phyloP scores from a whole-genome alignment of 2,113 vertebrate species.

The Tautogolabrus adspersus region DNA sequence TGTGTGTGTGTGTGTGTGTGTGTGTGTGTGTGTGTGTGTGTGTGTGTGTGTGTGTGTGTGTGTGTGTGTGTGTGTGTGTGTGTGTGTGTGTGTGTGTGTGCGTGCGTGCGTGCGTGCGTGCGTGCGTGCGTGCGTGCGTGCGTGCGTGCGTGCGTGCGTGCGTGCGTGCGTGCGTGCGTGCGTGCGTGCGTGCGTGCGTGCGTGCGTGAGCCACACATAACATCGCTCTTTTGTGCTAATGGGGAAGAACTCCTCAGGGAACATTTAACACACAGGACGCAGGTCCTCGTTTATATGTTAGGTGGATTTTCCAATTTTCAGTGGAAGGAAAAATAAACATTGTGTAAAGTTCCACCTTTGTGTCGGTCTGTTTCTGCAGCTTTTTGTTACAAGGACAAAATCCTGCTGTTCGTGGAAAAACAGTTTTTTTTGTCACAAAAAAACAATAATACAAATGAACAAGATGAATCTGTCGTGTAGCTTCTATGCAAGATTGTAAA shows the following conservation, averaged over 20 bases:
- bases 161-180: too few relatives aligned
- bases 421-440: neutral
- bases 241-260: neutral
- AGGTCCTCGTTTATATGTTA: neutral
- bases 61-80: too few relatives aligned
- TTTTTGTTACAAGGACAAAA: constrained; percentile 11
- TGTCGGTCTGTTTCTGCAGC: neutral
- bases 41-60: too few relatives aligned
- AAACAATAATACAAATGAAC: neutral
- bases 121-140: too few relatives aligned
- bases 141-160: too few relatives aligned
- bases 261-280: neutral
- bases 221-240: neutral
- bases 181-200: too few relatives aligned
- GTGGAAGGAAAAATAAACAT: constrained; percentile 57
- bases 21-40: too few relatives aligned
- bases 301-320: constrained; percentile 31
- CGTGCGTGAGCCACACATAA: neutral
- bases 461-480: neutral
- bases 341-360: constrained; percentile 15
- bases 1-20: too few relatives aligned
- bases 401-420: constrained; percentile 13
- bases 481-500: neutral
- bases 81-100: too few relatives aligned
- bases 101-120: too few relatives aligned